These are phyloP conservation scores for Stenodera caucasica DNA, from an alignment of 2,888 invertebrate genomes.

Conservation along the genomic window DNA sequence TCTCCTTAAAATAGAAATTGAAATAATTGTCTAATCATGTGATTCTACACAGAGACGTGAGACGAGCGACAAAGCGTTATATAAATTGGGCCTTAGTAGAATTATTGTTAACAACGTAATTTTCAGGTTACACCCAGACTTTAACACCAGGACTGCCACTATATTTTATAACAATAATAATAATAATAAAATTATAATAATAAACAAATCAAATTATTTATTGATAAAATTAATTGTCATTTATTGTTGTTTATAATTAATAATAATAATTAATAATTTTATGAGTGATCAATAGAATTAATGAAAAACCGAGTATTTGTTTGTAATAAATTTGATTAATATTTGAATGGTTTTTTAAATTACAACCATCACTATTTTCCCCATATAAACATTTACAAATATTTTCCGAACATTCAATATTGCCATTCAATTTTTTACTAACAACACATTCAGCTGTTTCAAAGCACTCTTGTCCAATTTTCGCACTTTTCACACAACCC, in stretches of 20 bases:
- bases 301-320: neutral
- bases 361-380: slow-evolving; percentile 26
- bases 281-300: neutral
- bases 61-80: no score
- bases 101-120: no score
- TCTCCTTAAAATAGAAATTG: no score
- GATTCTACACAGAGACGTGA: no score
- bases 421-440: slow-evolving; percentile 29
- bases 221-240: neutral
- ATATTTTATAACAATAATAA: neutral
- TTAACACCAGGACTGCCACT: neutral
- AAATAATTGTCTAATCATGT: no score
- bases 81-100: no score
- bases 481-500: slow-evolving; percentile 40
- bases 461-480: slow-evolving; percentile 41
- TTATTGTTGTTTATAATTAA: neutral
- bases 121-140: neutral
- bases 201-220: no score
- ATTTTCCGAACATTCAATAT: slow-evolving; percentile 42
- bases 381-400: slow-evolving; percentile 47
- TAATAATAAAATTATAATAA: no score
- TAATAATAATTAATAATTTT: neutral
- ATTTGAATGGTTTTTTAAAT: slow-evolving; percentile 12
- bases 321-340: neutral
- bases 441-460: slow-evolving; percentile 46